Conservation (phyloP, 2,113 vertebrate genomes). For the Tetrax tetrax region DNA sequence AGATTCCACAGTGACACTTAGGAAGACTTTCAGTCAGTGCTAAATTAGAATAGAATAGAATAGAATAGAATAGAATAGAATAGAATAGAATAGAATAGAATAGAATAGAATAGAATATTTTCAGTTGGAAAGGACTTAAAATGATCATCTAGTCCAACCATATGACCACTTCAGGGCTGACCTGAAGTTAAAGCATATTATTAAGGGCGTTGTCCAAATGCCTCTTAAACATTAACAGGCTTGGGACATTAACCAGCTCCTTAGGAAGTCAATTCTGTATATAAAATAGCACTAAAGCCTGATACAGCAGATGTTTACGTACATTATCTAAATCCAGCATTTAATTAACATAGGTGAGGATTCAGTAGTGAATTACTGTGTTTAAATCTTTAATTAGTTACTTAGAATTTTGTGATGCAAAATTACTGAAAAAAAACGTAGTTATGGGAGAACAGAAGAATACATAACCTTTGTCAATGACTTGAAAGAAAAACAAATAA, state of each 20-base stretch:
- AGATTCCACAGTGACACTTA: not conserved
- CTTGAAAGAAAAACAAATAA: not conserved
- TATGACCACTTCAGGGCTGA: not conserved
- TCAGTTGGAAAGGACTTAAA: not conserved
- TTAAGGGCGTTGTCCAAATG: not conserved
- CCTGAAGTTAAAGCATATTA: not conserved
- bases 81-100: no score
- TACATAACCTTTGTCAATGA: not conserved
- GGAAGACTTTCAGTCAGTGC: not conserved
- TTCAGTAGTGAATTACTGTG: not conserved
- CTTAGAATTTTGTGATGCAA: not conserved
- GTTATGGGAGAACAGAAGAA: not conserved
- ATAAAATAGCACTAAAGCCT: not conserved
- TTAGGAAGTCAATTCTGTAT: not conserved
- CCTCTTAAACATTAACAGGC: not conserved
- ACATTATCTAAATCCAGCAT: not conserved
- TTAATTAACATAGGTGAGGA: not conserved
- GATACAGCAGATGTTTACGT: not conserved
- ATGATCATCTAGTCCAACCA: not conserved
- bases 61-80: no score
- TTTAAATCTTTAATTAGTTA: not conserved
- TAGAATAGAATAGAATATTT: not conserved
- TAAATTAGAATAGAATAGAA: not conserved
- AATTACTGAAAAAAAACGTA: not conserved
- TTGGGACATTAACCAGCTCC: not conserved